Conservation (phyloP, 2,888 invertebrate species). For the Leptinotarsa rubiginosa region DNA sequence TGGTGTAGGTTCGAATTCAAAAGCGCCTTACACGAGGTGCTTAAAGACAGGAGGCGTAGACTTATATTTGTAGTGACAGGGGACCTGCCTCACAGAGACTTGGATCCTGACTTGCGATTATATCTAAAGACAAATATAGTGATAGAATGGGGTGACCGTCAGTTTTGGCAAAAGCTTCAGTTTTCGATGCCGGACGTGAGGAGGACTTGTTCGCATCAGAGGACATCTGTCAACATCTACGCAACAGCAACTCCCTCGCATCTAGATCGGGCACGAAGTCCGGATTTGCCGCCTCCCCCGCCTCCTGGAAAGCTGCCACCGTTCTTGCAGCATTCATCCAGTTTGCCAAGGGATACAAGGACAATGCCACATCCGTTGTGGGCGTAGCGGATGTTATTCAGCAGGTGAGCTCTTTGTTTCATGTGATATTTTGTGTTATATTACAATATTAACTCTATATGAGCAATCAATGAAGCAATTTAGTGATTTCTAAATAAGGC, state of each 20-base stretch:
- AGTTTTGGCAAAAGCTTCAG: constrained; percentile 96
- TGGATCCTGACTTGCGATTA: constrained; percentile 90
- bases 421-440: not conserved
- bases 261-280: constrained; percentile 70
- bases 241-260: constrained; percentile 70
- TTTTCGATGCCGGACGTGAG: constrained; percentile 89
- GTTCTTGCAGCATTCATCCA: constrained; percentile 68
- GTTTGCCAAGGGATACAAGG: constrained; percentile 67
- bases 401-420: constrained; percentile 57
- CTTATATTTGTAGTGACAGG: constrained; percentile 92
- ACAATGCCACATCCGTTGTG: constrained; percentile 79
- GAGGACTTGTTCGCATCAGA: constrained; percentile 73
- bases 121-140: constrained; percentile 92
- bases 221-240: constrained; percentile 79
- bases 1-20: constrained; percentile 97
- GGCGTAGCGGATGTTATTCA: constrained; percentile 81
- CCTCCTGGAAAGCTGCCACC: constrained; percentile 74
- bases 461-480: too few species aligned
- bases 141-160: constrained; percentile 93
- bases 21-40: constrained; percentile 89
- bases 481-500: too few species aligned
- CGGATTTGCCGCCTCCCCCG: constrained; percentile 72
- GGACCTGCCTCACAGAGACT: constrained; percentile 87
- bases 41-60: constrained; percentile 86
- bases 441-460: too few species aligned